Evolutionary conservation across 2,113 vertebrate genomes (phyloP), one percentile per base, ranked within the genome.

Genomic region (Narcine bancroftii): DNA sequence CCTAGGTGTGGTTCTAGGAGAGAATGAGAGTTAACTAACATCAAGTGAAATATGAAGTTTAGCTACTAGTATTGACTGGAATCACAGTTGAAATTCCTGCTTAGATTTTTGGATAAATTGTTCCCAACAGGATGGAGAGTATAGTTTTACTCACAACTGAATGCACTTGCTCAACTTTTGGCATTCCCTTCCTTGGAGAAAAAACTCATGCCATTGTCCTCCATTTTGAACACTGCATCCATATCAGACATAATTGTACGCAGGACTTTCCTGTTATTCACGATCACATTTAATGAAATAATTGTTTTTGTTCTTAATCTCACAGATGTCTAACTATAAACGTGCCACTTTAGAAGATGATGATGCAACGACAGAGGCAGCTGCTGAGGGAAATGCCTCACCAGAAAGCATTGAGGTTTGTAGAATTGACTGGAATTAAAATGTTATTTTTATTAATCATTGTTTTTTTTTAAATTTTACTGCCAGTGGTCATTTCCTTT

Each of bases 281-380:
- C 2, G 29, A 75, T 75, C 33, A 60, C 29, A 13, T 85, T 60
- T 87, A 87, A 60, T 56, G 17, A 60, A 81, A 47, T 29, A 87
- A 21, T 9, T 13, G 42, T 53, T 85, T 65, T 66, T n/a, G 47
- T 92, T n/a, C 72, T 72, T 79, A 92, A 60, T 10, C 85, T 45
- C 39, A 92, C 96, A 99, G 99, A 99, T 99, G 98, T 96, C 98
- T 13, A 97, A 97, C 94, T 99, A 99, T 94, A 98, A 98, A 93
- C 97, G 97, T 92, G 96, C 98, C 92, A 98, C 97, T 0, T 96
- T 99, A 93, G 97, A 97, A 92, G 98, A 99, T 24, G 98, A 99
- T 2, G 98, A 99, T 53, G 96, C 93, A 36, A n/a, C n/a, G n/a
- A 94, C 95, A 0, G 98, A 99, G 71, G 92, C 95, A 3, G 94